These are phyloP conservation scores for Linnaemya tessellans DNA, from an alignment of 2,888 invertebrate species.

Conservation along the genomic window DNA sequence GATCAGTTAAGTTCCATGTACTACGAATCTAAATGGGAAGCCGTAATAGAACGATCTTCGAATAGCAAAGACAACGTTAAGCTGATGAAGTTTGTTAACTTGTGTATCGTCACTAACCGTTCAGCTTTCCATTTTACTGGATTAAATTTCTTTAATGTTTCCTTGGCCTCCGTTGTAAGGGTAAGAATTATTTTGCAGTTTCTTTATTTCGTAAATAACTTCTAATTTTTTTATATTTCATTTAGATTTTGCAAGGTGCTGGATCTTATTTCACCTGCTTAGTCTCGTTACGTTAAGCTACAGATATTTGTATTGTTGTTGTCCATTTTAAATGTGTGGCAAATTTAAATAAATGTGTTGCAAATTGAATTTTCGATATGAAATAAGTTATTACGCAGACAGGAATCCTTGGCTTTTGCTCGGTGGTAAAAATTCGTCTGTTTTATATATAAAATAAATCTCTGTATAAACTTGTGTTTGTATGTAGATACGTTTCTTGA, in stretches of 20 bases:
- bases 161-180: constrained; percentile 75
- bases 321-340: too few relatives aligned
- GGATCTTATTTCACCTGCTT: constrained; percentile 80
- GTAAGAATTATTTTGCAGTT: constrained; percentile 65
- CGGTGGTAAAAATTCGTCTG: too few relatives aligned
- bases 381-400: too few relatives aligned
- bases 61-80: constrained; percentile 75
- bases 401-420: too few relatives aligned
- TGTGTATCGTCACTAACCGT: constrained; percentile 76
- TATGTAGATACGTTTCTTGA: too few relatives aligned
- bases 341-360: too few relatives aligned
- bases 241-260: constrained; percentile 78
- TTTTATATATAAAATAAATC: too few relatives aligned
- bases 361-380: too few relatives aligned
- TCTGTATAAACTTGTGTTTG: too few relatives aligned
- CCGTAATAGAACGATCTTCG: constrained; percentile 74
- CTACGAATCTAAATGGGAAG: constrained; percentile 78
- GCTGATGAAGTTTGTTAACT: constrained; percentile 75
- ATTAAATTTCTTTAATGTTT: constrained; percentile 77
- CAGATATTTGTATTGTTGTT: neutral
- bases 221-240: neutral
- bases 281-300: constrained; percentile 76
- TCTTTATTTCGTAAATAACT: neutral
- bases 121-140: constrained; percentile 77
- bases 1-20: constrained; percentile 77